Evolutionary conservation across 2,888 invertebrate genomes (phyloP).

Genomic region (Lysandra coridon): DNA sequence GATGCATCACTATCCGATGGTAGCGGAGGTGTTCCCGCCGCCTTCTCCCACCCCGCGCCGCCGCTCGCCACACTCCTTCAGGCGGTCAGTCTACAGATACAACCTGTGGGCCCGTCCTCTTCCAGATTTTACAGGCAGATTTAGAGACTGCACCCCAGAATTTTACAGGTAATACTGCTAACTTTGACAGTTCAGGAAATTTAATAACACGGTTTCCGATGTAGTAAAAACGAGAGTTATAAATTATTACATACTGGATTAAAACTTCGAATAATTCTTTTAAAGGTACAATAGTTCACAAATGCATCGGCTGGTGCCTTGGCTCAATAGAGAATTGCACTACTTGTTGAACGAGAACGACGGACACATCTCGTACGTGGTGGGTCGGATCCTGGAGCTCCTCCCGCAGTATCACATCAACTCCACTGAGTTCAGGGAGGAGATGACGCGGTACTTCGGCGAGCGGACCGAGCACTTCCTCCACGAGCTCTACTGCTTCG

Average conservation of each 20-base stretch:
- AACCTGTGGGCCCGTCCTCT: constrained; percentile 87
- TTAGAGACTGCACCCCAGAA: constrained; percentile 86
- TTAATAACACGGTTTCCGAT: too few species aligned
- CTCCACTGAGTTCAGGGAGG: constrained; percentile 85
- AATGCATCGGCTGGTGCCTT: constrained; percentile 90
- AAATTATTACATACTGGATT: background rate
- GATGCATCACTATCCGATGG: constrained; percentile 64
- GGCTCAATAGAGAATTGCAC: constrained; percentile 92
- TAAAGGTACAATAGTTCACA: constrained; percentile 89
- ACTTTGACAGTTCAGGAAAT: too few species aligned
- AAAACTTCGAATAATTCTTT: constrained; percentile 42
- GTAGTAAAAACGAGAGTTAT: background rate
- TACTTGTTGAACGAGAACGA: constrained; percentile 85
- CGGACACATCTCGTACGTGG: constrained; percentile 83
- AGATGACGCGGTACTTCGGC: constrained; percentile 85
- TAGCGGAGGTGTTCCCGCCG: constrained; percentile 54
- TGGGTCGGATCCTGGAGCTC: constrained; percentile 85
- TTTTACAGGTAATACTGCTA: constrained; percentile 83
- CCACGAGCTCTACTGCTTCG: constrained; percentile 93
- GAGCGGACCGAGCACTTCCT: constrained; percentile 91
- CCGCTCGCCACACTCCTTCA: constrained; percentile 71
- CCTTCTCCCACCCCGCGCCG: constrained; percentile 52
- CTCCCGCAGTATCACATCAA: constrained; percentile 84
- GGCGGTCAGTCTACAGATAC: constrained; percentile 87
- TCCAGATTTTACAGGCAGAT: constrained; percentile 85